Conservation (phyloP, 1,140 invertebrate species). For the Trachymyrmex septentrionalis region DNA sequence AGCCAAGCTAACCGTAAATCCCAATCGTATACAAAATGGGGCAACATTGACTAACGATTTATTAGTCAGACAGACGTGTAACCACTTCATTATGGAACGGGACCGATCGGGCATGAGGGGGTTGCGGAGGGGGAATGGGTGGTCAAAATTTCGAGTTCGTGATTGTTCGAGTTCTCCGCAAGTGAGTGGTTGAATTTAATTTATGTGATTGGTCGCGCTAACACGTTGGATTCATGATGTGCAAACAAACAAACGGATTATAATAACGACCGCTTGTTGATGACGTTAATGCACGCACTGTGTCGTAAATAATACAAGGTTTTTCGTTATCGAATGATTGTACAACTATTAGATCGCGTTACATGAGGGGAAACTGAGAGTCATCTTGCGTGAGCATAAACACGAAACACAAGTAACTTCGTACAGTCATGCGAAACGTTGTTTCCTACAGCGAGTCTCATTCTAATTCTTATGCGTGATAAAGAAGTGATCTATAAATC, state of each 20-base stretch:
- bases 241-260: conserved; percentile 45
- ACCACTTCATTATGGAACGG: conserved; percentile 68
- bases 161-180: conserved; percentile 45
- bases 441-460: conserved; percentile 2
- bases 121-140: not conserved
- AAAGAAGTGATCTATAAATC: not conserved
- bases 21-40: conserved; percentile 64
- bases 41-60: conserved; percentile 70
- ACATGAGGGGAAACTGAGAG: conserved; percentile 40
- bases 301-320: conserved; percentile 9
- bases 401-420: not conserved
- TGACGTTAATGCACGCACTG: conserved; percentile 25
- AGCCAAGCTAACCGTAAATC: conserved; percentile 65
- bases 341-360: conserved; percentile 48
- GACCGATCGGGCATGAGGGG: not conserved
- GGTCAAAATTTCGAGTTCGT: conserved; percentile 52
- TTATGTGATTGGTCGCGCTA: conserved; percentile 41
- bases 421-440: conserved; percentile 11
- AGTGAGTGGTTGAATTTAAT: conserved; percentile 48
- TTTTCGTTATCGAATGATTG: conserved; percentile 27
- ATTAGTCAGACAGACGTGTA: conserved; percentile 67
- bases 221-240: conserved; percentile 50
- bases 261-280: conserved; percentile 23
- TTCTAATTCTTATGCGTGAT: not conserved
- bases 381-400: conserved; percentile 38